These are phyloP conservation scores for Scolopax rusticola DNA, from an alignment of 2,797 vertebrate species.

Conservation along the genomic window DNA sequence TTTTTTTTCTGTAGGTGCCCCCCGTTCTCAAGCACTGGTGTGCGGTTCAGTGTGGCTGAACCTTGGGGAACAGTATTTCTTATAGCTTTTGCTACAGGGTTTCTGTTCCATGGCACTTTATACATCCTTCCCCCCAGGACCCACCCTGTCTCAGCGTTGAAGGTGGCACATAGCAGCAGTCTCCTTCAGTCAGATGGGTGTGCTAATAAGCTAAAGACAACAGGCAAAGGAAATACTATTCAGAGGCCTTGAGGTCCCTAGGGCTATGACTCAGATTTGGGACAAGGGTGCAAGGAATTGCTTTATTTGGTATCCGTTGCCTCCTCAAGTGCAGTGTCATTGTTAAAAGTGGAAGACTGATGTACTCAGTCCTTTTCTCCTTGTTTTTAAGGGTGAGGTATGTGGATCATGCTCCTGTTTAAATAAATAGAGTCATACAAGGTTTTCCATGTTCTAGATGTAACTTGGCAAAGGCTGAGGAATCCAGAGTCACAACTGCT, in stretches of 20 bases:
- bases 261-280: conserved; percentile 57
- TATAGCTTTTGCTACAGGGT: background rate
- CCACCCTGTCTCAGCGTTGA: background rate
- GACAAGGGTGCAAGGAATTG: conserved; percentile 49
- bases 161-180: background rate
- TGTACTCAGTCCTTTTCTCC: background rate
- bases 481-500: background rate
- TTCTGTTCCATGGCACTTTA: conserved; percentile 11
- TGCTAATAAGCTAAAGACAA: conserved; percentile 51
- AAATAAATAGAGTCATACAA: background rate
- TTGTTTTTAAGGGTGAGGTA: conserved; percentile 2
- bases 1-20: background rate
- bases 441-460: conserved; percentile 13
- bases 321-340: background rate
- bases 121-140: conserved; percentile 27
- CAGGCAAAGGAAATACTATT: conserved; percentile 47
- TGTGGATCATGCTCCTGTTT: background rate
- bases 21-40: background rate
- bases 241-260: conserved; percentile 13
- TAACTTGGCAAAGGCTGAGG: conserved; percentile 15
- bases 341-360: conserved; percentile 1
- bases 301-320: conserved; percentile 55
- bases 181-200: conserved; percentile 13
- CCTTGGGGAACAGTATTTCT: background rate
- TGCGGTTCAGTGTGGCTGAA: background rate